Base-by-base conservation (phyloP, 1,140 invertebrate species). In the Penaeus chinensis region DNA sequence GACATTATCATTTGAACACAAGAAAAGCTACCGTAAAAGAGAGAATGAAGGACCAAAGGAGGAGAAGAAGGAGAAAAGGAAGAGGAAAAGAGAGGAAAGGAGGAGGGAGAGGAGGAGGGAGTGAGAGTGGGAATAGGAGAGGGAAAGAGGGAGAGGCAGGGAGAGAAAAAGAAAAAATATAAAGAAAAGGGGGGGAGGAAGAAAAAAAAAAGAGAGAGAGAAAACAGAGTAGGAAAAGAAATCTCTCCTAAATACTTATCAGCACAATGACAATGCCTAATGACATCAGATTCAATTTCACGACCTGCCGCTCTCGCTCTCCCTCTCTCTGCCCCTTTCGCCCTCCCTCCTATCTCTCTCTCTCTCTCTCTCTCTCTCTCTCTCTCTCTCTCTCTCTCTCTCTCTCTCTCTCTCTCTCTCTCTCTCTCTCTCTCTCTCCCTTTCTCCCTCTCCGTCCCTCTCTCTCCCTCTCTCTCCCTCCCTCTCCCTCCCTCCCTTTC, bases 61-160 rank as follows among this genome's bases (percentile, higher is more conserved):
- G n/a, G 54, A 62, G 61, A 27, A 47, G 27, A 42, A 24, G 61
- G 27, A 61, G 27, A 47, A 32, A 47, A 18, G 80, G 11, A 47
- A 18, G 62, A 27, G 62, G 13, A 47, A 27, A 27, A 47, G 13
- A 47, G 16, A 47, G 61, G 80, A 66, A 61, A 66, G 80, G 61
- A 62, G 37, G 62, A 82, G 80, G 65, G 61, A 65, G 80, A 82
- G 80, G 61, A n/a, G 62, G 80, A 82, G 80, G 61, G 60, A 63
- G 80, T 62, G 80, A 82, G 13, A 82, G 80, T 62, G 80, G 61
- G 80, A 82, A 42, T 60, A 42, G 32, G 80, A 82, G 7, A 65
- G n/a, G 63, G 54, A 82, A 42, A 82, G 80, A 65, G 60, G 62
- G 80, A 63, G 80, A 54, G 47, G 24, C 5, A 19, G 2, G 54